A percentile compares a stretch with the other conserved stretches of the same genome.
Evolutionary conservation across 2,888 invertebrate species (phyloP).

Genomic region (Lasioglossum morio): DNA sequence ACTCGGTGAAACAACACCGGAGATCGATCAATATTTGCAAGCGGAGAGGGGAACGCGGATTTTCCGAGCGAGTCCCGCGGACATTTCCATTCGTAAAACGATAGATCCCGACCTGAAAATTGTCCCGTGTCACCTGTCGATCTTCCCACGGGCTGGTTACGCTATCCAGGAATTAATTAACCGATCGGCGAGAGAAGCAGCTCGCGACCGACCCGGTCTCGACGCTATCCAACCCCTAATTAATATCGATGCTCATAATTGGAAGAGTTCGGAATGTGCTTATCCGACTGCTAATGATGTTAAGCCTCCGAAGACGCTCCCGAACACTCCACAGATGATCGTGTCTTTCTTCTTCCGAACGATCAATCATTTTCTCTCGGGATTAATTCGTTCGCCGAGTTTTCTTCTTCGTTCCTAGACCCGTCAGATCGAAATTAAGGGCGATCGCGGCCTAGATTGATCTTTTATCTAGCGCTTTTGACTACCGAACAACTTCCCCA

Average conservation of each 20-base stretch:
- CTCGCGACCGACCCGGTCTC: not conserved
- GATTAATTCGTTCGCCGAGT: not conserved
- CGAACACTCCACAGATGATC: not conserved
- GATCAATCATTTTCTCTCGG: not conserved
- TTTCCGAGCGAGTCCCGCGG: not conserved
- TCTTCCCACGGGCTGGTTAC: constrained; percentile 8
- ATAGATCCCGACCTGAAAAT: not conserved
- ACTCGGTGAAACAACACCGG: not conserved
- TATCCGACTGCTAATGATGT: constrained; percentile 17
- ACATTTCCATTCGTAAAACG: not conserved
- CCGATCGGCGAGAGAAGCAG: constrained; percentile 9
- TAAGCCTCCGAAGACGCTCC: not conserved
- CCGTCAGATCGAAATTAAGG: too few relatives aligned
- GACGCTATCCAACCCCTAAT: constrained; percentile 19
- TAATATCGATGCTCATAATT: constrained; percentile 45
- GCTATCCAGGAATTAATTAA: constrained; percentile 42
- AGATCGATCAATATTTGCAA: not conserved
- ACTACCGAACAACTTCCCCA: too few relatives aligned
- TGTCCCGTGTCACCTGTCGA: constrained; percentile 19
- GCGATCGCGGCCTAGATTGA: too few relatives aligned
- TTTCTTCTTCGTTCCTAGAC: not conserved
- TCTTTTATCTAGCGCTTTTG: too few relatives aligned
- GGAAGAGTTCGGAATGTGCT: constrained; percentile 59
- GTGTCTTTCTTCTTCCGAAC: not conserved
- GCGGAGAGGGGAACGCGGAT: not conserved